A percentile compares a stretch with the other conserved stretches of the same genome.
Evolutionary conservation across 2,113 vertebrate genomes (phyloP).

Genomic region (Sander lucioperca): DNA sequence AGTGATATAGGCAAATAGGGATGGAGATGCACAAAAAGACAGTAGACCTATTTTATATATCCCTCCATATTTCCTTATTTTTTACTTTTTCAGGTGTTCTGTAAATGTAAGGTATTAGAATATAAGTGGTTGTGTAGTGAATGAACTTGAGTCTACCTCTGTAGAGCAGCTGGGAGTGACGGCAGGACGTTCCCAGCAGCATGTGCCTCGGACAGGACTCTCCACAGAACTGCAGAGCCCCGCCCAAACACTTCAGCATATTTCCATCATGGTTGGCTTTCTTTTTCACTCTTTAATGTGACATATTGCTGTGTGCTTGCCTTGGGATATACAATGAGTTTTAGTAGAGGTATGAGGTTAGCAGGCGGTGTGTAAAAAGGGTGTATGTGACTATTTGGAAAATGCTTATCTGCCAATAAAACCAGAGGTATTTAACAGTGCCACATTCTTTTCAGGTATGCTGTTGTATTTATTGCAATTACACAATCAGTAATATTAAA

Average conservation of each 20-base stretch:
- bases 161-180: slow-evolving; percentile 78
- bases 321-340: not conserved
- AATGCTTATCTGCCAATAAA: not conserved
- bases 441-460: not conserved
- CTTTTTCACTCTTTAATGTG: not conserved
- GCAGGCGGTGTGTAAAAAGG: too few species aligned
- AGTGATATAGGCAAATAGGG: slow-evolving; percentile 35
- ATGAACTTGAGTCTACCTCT: slow-evolving; percentile 13
- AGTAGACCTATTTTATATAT: not conserved
- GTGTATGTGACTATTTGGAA: not conserved
- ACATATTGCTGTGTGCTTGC: not conserved
- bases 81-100: not conserved
- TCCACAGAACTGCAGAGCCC: slow-evolving; percentile 43
- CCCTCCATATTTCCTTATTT: not conserved
- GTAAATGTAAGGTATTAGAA: not conserved
- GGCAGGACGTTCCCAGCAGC: slow-evolving; percentile 61
- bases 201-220: slow-evolving; percentile 78
- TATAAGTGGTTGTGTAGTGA: slow-evolving; percentile 5
- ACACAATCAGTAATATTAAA: not conserved
- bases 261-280: not conserved
- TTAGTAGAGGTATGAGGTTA: not conserved
- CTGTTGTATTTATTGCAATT: not conserved
- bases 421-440: not conserved
- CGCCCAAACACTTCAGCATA: slow-evolving; percentile 31
- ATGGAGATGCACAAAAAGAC: slow-evolving; percentile 24